Conservation (phyloP, 2,113 vertebrate genomes). For the Heterocephalus glaber region DNA sequence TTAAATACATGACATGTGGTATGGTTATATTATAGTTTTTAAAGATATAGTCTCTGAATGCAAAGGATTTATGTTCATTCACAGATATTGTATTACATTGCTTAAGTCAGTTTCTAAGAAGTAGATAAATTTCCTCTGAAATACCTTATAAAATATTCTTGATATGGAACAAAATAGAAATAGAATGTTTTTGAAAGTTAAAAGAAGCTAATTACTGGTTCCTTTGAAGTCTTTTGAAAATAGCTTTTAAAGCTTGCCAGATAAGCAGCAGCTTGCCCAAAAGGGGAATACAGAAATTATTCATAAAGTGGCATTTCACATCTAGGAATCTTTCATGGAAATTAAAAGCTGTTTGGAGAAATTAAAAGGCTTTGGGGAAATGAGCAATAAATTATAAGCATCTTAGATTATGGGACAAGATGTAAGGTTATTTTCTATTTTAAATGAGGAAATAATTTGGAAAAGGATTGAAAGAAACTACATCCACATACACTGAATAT, state of each 20-base stretch:
- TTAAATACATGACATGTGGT: background rate
- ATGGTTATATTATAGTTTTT: conserved; percentile 28
- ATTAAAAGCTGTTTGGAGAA: conserved; percentile 71
- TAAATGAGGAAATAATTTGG: conserved; percentile 11
- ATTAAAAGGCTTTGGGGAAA: conserved; percentile 66
- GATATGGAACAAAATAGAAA: conserved; percentile 58
- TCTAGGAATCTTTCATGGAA: conserved; percentile 71
- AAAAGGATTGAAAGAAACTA: background rate
- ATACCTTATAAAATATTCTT: conserved; percentile 63
- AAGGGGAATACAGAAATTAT: conserved; percentile 73
- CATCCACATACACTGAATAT: background rate
- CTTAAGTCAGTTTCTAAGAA: background rate
- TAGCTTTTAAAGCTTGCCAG: conserved; percentile 71
- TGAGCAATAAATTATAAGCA: conserved; percentile 48
- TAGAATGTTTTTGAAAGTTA: conserved; percentile 70
- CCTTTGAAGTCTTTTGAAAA: conserved; percentile 72
- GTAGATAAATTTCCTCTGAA: conserved; percentile 38
- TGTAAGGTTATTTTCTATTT: conserved; percentile 44
- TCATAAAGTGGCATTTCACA: conserved; percentile 73
- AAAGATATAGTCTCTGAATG: conserved; percentile 34
- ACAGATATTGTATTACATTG: background rate
- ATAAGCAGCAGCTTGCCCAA: conserved; percentile 66
- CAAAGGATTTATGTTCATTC: background rate
- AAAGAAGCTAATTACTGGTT: conserved; percentile 74
- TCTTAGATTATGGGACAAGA: conserved; percentile 45